Base-by-base conservation (phyloP, 2,888 invertebrate genomes). In the Seira sanloemensis region DNA sequence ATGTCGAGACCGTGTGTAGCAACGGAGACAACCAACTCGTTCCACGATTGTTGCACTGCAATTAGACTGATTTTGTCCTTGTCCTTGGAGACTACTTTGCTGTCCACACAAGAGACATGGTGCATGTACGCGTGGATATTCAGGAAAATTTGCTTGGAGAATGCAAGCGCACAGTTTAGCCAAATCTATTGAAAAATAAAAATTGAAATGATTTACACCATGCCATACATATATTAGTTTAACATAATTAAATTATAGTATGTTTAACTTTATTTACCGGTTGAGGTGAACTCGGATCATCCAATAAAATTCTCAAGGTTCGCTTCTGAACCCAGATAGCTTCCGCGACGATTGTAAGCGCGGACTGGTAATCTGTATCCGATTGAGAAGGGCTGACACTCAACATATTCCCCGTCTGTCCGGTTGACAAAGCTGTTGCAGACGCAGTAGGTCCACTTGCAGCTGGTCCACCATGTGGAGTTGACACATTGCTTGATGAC, bases 41-140 rank as follows among this genome's bases (percentile, higher is more conserved):
- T 89, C 89, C 89, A 89, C 12, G 84, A 77, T 67, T 86, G 86
- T 74, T 89, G 89, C 12, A 88, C 88, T 18, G 88, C 80, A 7
- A 86, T 66, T n/a, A 89, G 66, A 66, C 86, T 88, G 1, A 88
- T 83, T 84, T 87, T 88, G 12, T 84, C 83, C 50, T 84, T 85
- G 26, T 83, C 74, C 37, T 86, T 86, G 1, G 75, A 54, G 0
- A 69, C 66, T 19, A 86, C 79, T 26, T 86, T 84, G 5, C 67
- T 75, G 46, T 85, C 85, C 12, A 58, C 26, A 19, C 75, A 81
- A 9, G 86, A 87, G 0, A 88, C 87, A 24, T 86, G 81, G 54
- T 84, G 79, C 89, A 89, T 89, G 69, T 89, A 89, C 0, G 86
- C 83, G 54, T 89, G 88, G 58, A 89, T 84, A 27, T 78, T 82